These are phyloP conservation scores for Luffia ferchaultella DNA, from an alignment of 2,888 invertebrate species.

Conservation along the genomic window DNA sequence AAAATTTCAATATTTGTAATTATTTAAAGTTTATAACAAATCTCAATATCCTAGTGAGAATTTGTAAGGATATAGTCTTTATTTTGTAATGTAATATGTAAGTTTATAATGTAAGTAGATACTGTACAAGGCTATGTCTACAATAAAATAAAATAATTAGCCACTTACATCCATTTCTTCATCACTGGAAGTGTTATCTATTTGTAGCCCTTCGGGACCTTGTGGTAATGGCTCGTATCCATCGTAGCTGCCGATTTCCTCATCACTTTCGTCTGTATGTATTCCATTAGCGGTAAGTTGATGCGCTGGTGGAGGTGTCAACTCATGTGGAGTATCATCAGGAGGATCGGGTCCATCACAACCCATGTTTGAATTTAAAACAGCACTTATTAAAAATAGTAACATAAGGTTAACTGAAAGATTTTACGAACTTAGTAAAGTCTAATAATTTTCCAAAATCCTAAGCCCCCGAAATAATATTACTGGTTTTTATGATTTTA, in stretches of 20 bases:
- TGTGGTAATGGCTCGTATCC: constrained; percentile 49
- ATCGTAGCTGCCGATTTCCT: constrained; percentile 53
- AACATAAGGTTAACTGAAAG: no score
- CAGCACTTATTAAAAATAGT: neutral
- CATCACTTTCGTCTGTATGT: constrained; percentile 49
- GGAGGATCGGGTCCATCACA: constrained; percentile 58
- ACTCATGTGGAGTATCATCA: constrained; percentile 44
- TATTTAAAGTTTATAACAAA: no score
- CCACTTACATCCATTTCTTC: neutral
- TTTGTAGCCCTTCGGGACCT: neutral
- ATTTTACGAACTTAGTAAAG: no score
- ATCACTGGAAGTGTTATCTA: neutral
- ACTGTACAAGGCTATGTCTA: no score
- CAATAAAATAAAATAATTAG: neutral
- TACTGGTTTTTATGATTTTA: no score
- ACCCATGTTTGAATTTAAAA: constrained; percentile 31
- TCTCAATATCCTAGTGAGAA: no score
- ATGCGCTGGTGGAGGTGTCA: constrained; percentile 43
- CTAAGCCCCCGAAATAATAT: no score
- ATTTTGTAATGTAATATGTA: no score
- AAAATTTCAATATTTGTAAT: no score
- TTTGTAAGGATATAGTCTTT: no score
- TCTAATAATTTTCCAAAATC: no score
- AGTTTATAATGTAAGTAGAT: no score
- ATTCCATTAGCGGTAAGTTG: constrained; percentile 38